Evolutionary conservation across 92 coral and sea anemone genomes (phyloP), one percentile per base, ranked within the genome.

Genomic region (Epizoanthus illoricatus): DNA sequence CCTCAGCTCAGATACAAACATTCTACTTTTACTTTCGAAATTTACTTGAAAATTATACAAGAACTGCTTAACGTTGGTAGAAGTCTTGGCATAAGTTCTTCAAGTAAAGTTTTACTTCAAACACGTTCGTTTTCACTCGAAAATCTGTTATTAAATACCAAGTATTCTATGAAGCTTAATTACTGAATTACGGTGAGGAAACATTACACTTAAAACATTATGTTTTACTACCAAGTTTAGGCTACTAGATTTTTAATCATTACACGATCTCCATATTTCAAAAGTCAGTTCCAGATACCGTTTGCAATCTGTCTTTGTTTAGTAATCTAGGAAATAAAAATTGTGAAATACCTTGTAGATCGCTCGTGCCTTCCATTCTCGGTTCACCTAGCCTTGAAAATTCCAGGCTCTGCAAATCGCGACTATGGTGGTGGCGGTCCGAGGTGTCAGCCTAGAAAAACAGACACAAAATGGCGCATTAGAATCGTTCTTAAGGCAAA

Each of bases 331-430:
- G n/a, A 75, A 78, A 62, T 21, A 16, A 78, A 41, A 42, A 13
- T 61, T 18, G 5, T 61, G 59, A 45, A 78, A 63, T 78, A 78
- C 82, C 82, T 78, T 56, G 82, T 43, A 63, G 43, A 9, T 78
- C 82, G 71, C 19, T 78, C n/a, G 82, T 61, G 57, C 61, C 61
- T 78, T 78, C 82, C 82, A 78, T 78, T 78, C 82, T 78, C 82
- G 40, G 82, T 78, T 78, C 82, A 63, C 69, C 82, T 63, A 63
- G 82, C 82, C 82, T 33, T 63, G 82, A 78, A 78, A 78, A 78
- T 75, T 63, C 82, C 82, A 62, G 71, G 59, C 82, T 21, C 57
- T 78, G 59, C 81, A 73, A 83, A 70, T 54, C 67, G 64, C 47
- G 76, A 41, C 54, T 54, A 70, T 80, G 84, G 74, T 67, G 85